phyloP scores from a whole-genome alignment of 2,113 vertebrate genomes.

The Synchiropus splendidus region DNA sequence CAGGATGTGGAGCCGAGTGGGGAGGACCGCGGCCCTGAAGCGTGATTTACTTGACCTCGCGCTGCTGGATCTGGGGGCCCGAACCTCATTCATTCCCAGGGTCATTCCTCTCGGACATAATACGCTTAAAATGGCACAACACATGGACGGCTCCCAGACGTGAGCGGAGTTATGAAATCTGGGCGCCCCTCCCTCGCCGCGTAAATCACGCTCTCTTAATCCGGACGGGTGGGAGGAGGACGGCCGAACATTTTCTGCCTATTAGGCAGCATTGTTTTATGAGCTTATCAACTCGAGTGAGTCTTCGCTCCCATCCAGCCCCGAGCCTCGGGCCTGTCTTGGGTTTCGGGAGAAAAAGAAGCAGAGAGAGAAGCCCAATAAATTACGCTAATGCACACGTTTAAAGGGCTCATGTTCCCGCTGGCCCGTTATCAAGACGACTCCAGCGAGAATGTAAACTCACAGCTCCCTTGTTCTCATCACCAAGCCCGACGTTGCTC shows the following conservation, averaged over 20 bases:
- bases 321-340: slow-evolving; percentile 58
- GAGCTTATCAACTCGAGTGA: slow-evolving; percentile 78
- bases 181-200: slow-evolving; percentile 43
- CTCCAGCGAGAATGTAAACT: slow-evolving; percentile 76
- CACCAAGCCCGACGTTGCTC: too few relatives aligned
- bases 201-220: slow-evolving; percentile 88
- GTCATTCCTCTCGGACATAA: slow-evolving; percentile 91
- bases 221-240: slow-evolving; percentile 83
- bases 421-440: slow-evolving; percentile 76
- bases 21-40: slow-evolving; percentile 74
- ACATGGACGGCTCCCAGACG: slow-evolving; percentile 92
- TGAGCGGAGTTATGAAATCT: slow-evolving; percentile 91
- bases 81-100: slow-evolving; percentile 98
- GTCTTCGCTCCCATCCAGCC: slow-evolving; percentile 67
- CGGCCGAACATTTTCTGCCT: slow-evolving; percentile 87
- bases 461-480: slow-evolving; percentile 42
- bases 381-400: slow-evolving; percentile 78
- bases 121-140: slow-evolving; percentile 86
- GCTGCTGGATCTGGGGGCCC: slow-evolving; percentile 77
- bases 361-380: slow-evolving; percentile 66
- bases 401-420: slow-evolving; percentile 73
- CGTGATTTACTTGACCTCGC: slow-evolving; percentile 96
- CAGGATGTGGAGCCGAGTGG: slow-evolving; percentile 66
- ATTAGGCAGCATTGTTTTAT: slow-evolving; percentile 93
- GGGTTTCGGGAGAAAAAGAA: slow-evolving; percentile 56